Evolutionary conservation across 2,113 vertebrate species (phyloP), one percentile per base, ranked within the genome.

Genomic region (Halichoeres trimaculatus): DNA sequence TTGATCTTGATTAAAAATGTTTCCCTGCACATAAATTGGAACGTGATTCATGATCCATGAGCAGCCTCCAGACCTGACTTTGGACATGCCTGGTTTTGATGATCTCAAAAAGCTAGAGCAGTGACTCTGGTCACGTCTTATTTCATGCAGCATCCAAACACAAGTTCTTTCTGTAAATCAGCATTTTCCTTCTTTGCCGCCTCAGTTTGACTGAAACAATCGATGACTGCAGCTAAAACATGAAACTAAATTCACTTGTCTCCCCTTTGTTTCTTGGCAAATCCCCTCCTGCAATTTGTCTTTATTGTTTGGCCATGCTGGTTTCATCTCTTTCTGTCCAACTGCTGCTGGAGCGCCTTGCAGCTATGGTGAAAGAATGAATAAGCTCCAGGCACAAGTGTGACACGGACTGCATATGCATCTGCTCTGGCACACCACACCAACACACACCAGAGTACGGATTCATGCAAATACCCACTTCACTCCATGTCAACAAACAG

Each of bases 401-500:
- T 26, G 22, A 70, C n/a, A 19, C 1, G 4, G 26, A 47, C 12
- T 54, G 62, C 43, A 45, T 63, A 38, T 40, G 48, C 62, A 19
- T 65, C 48, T 38, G 17, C 17, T 22, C 35, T 9, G 8, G 34
- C 19, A 48, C 19, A 48, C 45, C 3, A n/a, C n/a, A 17, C 19
- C 45, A 48, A n/a, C 23, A 48, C 41, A 51, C 34, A 52, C 10
- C 43, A 45, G 41, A 7, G 17, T n/a, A 80, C 12, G 17, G 22
- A 69, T 20, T 55, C 48, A 74, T 70, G 34, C 62, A 68, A 55
- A 65, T 53, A 64, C 50, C 48, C 11, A 48, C 54, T 57, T 73
- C 54, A 72, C 43, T 53, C 34, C 55, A 90, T 92, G 80, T 87
- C 83, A 90, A 40, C 75, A 89, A 92, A 91, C 90, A 90, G 88